Evolutionary conservation across 2,113 vertebrate species (phyloP).

Genomic region (Periophthalmus modestus): DNA sequence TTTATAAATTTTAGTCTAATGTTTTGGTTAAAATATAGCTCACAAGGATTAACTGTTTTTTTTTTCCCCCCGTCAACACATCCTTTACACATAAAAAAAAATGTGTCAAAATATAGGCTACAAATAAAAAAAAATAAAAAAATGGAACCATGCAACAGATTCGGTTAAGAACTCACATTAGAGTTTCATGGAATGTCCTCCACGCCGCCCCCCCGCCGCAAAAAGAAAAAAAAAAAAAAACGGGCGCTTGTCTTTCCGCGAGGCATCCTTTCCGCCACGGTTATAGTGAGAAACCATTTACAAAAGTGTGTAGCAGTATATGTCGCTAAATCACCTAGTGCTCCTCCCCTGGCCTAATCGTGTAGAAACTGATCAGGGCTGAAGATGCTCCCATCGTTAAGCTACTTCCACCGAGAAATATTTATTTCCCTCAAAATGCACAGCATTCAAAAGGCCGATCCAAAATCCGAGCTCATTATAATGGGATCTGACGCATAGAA

Average conservation of each 20-base stretch:
- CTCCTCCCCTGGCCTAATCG: constrained; percentile 10
- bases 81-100: no score
- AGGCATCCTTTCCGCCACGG: constrained; percentile 9
- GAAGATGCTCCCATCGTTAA: background rate
- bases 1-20: no score
- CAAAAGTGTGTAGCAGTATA: constrained; percentile 14
- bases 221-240: no score
- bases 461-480: background rate
- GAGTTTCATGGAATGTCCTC: constrained; percentile 28
- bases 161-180: background rate
- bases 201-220: no score
- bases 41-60: no score
- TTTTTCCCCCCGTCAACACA: no score
- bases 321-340: constrained; percentile 34
- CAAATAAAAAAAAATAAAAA: no score
- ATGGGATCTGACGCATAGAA: no score
- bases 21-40: no score
- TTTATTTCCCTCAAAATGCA: background rate
- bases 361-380: constrained; percentile 13
- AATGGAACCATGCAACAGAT: background rate
- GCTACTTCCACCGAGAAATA: background rate
- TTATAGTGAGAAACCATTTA: constrained; percentile 19
- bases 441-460: background rate
- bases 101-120: no score
- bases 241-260: constrained; percentile 38